Evolutionary conservation across 2,888 invertebrate species (phyloP), one percentile per base, ranked within the genome.

Genomic region (Himalopsyche anomala): DNA sequence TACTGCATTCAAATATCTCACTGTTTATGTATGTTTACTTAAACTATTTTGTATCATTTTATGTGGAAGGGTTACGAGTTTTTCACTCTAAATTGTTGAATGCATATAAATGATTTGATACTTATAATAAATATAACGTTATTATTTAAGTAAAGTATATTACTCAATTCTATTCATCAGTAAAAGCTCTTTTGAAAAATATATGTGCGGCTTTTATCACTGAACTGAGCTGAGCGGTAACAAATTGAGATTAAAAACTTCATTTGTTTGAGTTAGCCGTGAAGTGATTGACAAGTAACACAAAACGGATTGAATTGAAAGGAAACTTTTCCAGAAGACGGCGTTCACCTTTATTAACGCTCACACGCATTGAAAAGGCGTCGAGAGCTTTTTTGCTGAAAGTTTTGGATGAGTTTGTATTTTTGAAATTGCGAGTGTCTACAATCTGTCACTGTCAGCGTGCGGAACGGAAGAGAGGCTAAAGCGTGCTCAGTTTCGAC

Each of bases 381-480:
- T 11, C 28, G 74, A 36, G 74, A 74, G 28, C 36, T 74, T 74
- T 74, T 74, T 36, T 74, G 28, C 74, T 36, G 74, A 69, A 69
- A 74, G 38, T 74, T 74, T 74, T 38, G 74, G 74, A 74, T 74
- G 74, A 74, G 74, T 74, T 74, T 74, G 74, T 74, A 74, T 74
- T 74, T 74, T 74, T 74, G 74, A 74, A 74, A 74, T 74, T 74
- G 74, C 38, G 74, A 74, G 36, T 74, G 74, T 74, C 74, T 74
- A 74, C 74, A 74, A 74, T 74, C 74, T 74, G 74, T 74, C 74
- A 74, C 74, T 74, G 74, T 74, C 74, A 74, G 74, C 74, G 28
- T 28, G 15, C 38, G 74, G 36, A 74, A 38, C 19, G 15, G 38
- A 74, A 36, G n/a, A 11, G 12, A 36, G 38, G 28, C 12, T 36